Evolutionary conservation across 2,113 vertebrate species (phyloP).

Genomic region (Acrocephalus kingi): DNA sequence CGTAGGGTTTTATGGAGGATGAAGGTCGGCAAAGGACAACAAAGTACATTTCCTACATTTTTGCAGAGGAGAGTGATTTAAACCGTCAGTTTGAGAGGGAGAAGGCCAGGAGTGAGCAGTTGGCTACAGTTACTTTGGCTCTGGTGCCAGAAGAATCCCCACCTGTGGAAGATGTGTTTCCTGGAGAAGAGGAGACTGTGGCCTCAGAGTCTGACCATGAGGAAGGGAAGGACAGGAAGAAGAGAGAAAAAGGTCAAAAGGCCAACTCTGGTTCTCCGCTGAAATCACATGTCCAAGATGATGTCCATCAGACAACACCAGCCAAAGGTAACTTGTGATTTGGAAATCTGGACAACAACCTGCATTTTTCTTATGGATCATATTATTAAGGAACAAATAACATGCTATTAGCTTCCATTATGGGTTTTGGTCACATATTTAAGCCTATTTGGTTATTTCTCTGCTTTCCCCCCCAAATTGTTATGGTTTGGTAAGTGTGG

Average conservation of each 20-base stretch:
- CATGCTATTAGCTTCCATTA: background rate
- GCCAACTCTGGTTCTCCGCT: background rate
- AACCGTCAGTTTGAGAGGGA: conserved; percentile 88
- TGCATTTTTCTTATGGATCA: background rate
- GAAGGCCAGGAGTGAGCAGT: conserved; percentile 84
- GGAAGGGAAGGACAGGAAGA: conserved; percentile 38
- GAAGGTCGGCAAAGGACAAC: conserved; percentile 93
- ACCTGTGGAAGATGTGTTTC: background rate
- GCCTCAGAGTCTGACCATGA: conserved; percentile 61
- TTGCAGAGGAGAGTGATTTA: conserved; percentile 84
- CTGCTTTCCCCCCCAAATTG: background rate
- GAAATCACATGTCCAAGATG: background rate
- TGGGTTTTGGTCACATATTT: background rate
- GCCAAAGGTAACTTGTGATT: conserved; percentile 62
- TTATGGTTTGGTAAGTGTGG: background rate
- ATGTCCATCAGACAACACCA: conserved; percentile 29
- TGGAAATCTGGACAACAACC: background rate
- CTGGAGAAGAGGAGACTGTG: conserved; percentile 43
- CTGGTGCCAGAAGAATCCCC: conserved; percentile 59
- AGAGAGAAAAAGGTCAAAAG: conserved; percentile 11
- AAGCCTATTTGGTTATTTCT: background rate
- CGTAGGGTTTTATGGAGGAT: conserved; percentile 95
- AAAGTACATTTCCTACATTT: conserved; percentile 89
- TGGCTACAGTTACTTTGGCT: conserved; percentile 75
- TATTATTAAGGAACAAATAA: background rate